Percentiles rank a stretch among this genome's conserved stretches.
Evolutionary conservation across 2,797 vertebrate species (phyloP).

Genomic region (Neomorphus geoffroyi): DNA sequence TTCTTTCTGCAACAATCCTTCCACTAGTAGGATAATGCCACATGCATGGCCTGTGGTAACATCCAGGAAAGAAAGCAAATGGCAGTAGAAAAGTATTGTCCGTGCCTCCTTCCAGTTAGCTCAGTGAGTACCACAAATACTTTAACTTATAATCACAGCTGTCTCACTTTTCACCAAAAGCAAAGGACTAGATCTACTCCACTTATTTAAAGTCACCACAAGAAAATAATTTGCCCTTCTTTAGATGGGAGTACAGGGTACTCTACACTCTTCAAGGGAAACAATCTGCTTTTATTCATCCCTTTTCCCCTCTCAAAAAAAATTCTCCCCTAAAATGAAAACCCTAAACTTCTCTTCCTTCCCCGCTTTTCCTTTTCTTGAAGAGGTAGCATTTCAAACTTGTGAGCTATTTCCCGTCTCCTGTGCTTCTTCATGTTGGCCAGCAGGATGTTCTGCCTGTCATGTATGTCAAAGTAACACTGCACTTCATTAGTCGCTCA

Average conservation of each 20-base stretch:
- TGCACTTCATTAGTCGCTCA: neutral
- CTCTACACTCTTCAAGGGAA: neutral
- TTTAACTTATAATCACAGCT: neutral
- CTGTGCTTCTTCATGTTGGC: neutral
- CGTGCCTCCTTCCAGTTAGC: neutral
- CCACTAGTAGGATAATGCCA: neutral
- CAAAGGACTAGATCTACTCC: neutral
- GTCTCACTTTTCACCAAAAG: neutral
- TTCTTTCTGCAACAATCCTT: neutral
- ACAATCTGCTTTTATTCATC: neutral
- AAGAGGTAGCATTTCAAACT: neutral
- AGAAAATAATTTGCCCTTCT: neutral
- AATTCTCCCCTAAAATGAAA: neutral
- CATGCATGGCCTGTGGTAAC: neutral
- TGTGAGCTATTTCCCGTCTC: neutral
- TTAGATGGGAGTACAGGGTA: neutral
- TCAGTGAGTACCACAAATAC: neutral
- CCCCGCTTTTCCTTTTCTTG: neutral
- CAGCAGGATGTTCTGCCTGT: neutral
- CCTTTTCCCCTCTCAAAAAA: neutral
- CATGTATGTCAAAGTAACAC: neutral
- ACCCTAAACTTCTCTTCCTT: neutral
- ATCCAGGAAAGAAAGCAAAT: neutral
- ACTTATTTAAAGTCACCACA: neutral
- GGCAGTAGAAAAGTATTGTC: neutral